These are phyloP conservation scores for Platycheirus rosarum DNA, from an alignment of 2,888 invertebrate genomes.

Conservation along the genomic window DNA sequence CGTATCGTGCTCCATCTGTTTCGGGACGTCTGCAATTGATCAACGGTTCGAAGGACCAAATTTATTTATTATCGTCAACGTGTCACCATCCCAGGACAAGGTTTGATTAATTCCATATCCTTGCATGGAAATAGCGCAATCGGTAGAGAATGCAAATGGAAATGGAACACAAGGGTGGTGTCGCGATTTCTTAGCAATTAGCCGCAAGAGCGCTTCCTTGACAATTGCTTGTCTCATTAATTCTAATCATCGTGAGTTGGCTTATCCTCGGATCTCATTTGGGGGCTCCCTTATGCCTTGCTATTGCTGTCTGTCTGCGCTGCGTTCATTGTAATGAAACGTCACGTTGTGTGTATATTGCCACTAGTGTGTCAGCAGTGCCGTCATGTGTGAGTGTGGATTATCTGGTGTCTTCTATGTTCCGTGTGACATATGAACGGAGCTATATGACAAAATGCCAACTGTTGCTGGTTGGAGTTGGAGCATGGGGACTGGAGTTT, in stretches of 20 bases:
- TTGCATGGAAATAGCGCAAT: conserved; percentile 60
- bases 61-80: conserved; percentile 32
- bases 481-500: not conserved
- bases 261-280: conserved; percentile 71
- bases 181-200: conserved; percentile 74
- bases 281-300: conserved; percentile 34
- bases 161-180: conserved; percentile 56
- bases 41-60: conserved; percentile 55
- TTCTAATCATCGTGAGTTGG: conserved; percentile 73
- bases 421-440: conserved; percentile 48
- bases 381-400: conserved; percentile 52
- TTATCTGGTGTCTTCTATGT: conserved; percentile 40
- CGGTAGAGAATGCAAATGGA: conserved; percentile 66
- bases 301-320: conserved; percentile 42
- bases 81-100: conserved; percentile 45
- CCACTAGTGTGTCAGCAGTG: conserved; percentile 47
- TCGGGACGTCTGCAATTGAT: conserved; percentile 60
- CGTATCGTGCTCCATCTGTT: conserved; percentile 39
- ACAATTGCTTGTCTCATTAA: conserved; percentile 74
- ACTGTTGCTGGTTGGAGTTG: conserved; percentile 50
- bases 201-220: conserved; percentile 72
- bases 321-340: conserved; percentile 38
- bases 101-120: conserved; percentile 67
- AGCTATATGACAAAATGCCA: conserved; percentile 58
- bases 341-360: conserved; percentile 27